Percentiles rank a stretch among this genome's conserved stretches.
These are phyloP conservation scores for Epizoanthus rinbou DNA, from an alignment of 92 coral and sea anemone species.

Conservation along the genomic window DNA sequence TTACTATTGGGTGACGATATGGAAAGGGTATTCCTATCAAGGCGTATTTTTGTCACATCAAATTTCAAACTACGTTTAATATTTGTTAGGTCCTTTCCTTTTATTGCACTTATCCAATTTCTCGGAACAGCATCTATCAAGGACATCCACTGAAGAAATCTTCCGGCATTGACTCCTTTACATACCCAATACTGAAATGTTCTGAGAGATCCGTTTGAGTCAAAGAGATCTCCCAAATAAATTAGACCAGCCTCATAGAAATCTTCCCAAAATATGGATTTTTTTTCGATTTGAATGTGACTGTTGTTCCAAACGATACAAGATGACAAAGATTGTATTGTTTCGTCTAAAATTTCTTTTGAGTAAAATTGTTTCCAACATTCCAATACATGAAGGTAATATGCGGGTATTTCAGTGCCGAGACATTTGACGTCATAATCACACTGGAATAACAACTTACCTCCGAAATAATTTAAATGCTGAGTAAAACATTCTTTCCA, in stretches of 20 bases:
- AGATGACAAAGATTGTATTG: conserved; percentile 16
- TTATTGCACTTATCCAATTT: background rate
- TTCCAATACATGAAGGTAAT: no score
- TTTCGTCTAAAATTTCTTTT: conserved; percentile 17
- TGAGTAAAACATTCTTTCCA: conserved; percentile 30
- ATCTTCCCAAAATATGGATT: conserved; percentile 24
- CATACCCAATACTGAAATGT: background rate
- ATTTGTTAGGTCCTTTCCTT: background rate
- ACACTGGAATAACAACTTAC: conserved; percentile 4
- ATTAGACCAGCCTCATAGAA: background rate
- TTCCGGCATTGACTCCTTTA: background rate
- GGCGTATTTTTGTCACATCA: conserved; percentile 9
- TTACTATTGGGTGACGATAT: conserved; percentile 6
- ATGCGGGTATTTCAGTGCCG: conserved; percentile 22
- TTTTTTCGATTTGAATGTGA: conserved; percentile 1
- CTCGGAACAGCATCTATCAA: background rate
- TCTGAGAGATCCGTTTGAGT: no score
- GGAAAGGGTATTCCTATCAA: conserved; percentile 1
- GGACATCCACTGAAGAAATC: background rate
- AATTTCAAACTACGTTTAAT: conserved; percentile 10
- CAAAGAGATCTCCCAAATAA: no score
- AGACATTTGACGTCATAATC: conserved; percentile 8
- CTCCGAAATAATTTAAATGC: background rate
- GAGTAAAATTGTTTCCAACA: no score
- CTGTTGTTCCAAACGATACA: conserved; percentile 12